A percentile compares a stretch with the other conserved stretches of the same genome.
Evolutionary conservation across 2,797 vertebrate genomes (phyloP).

Genomic region (Cuniculus paca): DNA sequence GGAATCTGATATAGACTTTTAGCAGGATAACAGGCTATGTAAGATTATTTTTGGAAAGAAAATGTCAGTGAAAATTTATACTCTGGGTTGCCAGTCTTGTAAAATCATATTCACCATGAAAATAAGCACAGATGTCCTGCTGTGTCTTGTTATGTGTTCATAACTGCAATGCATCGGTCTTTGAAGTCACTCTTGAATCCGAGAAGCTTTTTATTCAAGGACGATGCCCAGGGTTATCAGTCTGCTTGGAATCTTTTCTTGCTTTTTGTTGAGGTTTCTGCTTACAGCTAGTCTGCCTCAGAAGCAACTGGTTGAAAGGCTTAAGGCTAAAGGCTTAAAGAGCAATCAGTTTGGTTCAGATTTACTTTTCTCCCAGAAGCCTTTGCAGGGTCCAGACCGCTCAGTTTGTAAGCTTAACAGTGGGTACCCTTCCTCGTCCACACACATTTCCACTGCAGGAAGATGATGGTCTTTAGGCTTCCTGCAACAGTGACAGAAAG

Average conservation of each 20-base stretch:
- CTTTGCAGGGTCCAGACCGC: constrained; percentile 58
- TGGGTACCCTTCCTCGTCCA: constrained; percentile 9
- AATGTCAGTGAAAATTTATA: constrained; percentile 55
- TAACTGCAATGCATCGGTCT: constrained; percentile 20
- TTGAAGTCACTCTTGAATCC: constrained; percentile 61
- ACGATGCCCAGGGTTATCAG: constrained; percentile 56
- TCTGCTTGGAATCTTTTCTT: constrained; percentile 43
- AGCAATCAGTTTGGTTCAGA: constrained; percentile 72
- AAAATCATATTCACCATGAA: constrained; percentile 50
- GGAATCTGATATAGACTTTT: constrained; percentile 56
- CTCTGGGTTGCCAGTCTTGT: constrained; percentile 59
- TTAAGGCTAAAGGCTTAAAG: constrained; percentile 80
- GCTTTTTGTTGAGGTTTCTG: constrained; percentile 71
- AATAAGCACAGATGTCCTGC: neutral
- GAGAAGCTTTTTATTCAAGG: neutral
- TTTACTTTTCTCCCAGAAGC: constrained; percentile 73
- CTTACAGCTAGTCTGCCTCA: constrained; percentile 81
- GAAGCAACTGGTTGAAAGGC: constrained; percentile 77
- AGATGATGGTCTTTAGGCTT: constrained; percentile 62
- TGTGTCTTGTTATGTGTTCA: constrained; percentile 69
- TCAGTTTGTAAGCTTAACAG: constrained; percentile 60
- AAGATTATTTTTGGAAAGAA: constrained; percentile 78
- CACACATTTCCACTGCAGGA: constrained; percentile 57
- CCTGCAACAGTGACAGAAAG: constrained; percentile 80
- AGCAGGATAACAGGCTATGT: constrained; percentile 37